A percentile compares a stretch with the other conserved stretches of the same genome.
Conservation (phyloP, 2,888 invertebrate genomes). For the Temnothorax unifasciatus region DNA sequence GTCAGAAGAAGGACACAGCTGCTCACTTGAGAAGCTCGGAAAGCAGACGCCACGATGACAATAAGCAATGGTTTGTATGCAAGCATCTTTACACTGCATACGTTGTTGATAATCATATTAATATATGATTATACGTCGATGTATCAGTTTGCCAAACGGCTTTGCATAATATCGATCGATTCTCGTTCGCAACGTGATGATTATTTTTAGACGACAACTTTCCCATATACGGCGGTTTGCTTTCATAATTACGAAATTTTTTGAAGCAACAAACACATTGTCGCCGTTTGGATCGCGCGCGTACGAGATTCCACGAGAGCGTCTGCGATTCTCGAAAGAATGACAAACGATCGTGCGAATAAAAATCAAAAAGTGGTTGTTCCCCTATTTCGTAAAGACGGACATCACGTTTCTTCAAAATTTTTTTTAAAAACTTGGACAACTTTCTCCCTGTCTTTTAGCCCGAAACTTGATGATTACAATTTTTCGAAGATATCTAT, state of each 20-base stretch:
- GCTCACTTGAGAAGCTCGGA: slow-evolving; percentile 89
- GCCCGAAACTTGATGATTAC: neutral
- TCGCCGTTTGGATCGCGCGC: slow-evolving; percentile 8
- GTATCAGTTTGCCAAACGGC: neutral
- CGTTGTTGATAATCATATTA: neutral
- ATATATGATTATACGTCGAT: neutral
- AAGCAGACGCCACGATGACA: slow-evolving; percentile 89
- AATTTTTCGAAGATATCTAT: neutral
- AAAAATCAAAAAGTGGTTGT: slow-evolving; percentile 1
- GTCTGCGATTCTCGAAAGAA: slow-evolving; percentile 32
- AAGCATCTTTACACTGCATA: neutral
- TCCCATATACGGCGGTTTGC: slow-evolving; percentile 75
- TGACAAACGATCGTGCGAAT: slow-evolving; percentile 30
- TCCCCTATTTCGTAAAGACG: neutral
- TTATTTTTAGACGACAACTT: slow-evolving; percentile 71
- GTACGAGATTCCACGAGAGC: slow-evolving; percentile 13
- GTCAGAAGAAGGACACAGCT: slow-evolving; percentile 90
- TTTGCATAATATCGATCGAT: slow-evolving; percentile 36
- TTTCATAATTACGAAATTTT: slow-evolving; percentile 78
- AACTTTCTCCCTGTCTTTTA: neutral
- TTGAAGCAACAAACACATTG: slow-evolving; percentile 71
- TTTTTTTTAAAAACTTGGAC: neutral
- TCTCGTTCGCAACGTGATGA: slow-evolving; percentile 48
- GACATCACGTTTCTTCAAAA: slow-evolving; percentile 5
- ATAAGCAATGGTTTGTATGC: slow-evolving; percentile 88